Evolutionary conservation across 2,113 vertebrate genomes (phyloP).

Genomic region (Zosterops borbonicus): DNA sequence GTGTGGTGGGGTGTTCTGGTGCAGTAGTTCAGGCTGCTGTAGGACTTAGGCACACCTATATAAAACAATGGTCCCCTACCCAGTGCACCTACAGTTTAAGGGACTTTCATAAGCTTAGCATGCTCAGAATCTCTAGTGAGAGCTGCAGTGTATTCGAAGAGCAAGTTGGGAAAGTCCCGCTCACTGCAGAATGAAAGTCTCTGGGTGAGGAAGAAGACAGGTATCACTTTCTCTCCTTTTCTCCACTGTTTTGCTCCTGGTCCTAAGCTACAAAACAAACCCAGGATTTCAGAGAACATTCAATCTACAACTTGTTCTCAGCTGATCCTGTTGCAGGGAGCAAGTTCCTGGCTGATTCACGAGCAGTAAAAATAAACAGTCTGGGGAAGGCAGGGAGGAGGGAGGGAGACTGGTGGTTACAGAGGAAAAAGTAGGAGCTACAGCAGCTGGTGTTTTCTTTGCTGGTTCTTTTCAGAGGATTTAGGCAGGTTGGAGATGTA

Average conservation of each 20-base stretch:
- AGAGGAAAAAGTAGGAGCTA: slow-evolving; percentile 58
- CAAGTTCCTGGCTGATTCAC: slow-evolving; percentile 65
- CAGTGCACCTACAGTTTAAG: not conserved
- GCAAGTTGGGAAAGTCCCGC: not conserved
- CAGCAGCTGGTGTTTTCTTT: slow-evolving; percentile 72
- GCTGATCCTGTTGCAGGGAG: slow-evolving; percentile 63
- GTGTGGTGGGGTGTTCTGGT: not conserved
- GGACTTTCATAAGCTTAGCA: not conserved
- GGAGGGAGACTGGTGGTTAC: slow-evolving; percentile 34
- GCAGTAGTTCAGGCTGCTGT: not conserved
- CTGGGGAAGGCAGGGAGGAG: slow-evolving; percentile 47
- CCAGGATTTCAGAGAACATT: slow-evolving; percentile 44
- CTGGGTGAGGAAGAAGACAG: not conserved
- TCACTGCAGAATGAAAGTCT: slow-evolving; percentile 3
- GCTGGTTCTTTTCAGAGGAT: slow-evolving; percentile 68
- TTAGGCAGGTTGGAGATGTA: slow-evolving; percentile 65
- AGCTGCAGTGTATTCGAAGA: not conserved
- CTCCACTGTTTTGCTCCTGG: slow-evolving; percentile 37
- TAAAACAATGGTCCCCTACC: not conserved
- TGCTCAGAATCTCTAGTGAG: slow-evolving; percentile 1
- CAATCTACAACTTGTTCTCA: slow-evolving; percentile 67
- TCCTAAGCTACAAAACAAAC: slow-evolving; percentile 52
- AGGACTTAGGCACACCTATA: rapidly evolving
- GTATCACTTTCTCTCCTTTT: slow-evolving; percentile 38
- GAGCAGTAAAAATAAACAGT: slow-evolving; percentile 71